A percentile compares a stretch with the other conserved stretches of the same genome.
Conservation (phyloP, 2,113 vertebrate species). For the Cebidichthys violaceus region DNA sequence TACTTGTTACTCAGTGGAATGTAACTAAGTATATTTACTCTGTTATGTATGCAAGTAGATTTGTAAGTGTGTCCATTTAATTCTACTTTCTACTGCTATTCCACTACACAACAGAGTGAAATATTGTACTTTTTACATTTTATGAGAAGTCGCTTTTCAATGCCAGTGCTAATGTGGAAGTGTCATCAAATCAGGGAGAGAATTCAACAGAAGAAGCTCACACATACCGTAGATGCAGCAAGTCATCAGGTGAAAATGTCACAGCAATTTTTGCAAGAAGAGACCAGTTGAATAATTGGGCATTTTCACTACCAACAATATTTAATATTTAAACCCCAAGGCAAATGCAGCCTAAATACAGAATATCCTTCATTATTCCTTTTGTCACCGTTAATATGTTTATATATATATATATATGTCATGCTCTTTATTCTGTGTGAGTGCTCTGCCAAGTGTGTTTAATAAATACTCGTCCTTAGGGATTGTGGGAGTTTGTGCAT, state of each 20-base stretch:
- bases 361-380: background rate
- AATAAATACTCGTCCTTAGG: conserved; percentile 22
- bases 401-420: too few relatives aligned
- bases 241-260: background rate
- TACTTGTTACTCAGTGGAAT: background rate
- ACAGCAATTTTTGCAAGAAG: conserved; percentile 3
- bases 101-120: background rate
- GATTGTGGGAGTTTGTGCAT: conserved; percentile 18
- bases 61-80: background rate
- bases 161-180: background rate
- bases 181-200: conserved; percentile 9
- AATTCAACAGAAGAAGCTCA: conserved; percentile 2
- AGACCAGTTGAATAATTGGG: conserved; percentile 1
- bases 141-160: background rate
- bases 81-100: background rate
- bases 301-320: conserved; percentile 17
- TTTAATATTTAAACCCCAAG: conserved; percentile 9
- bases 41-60: background rate
- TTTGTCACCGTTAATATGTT: background rate
- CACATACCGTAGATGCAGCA: background rate
- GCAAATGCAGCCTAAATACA: background rate
- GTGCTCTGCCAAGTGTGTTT: conserved; percentile 4
- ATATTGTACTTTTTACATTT: background rate
- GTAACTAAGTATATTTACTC: background rate
- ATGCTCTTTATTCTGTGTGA: conserved; percentile 27